These are phyloP conservation scores for Ophioninae sp. DNA, from an alignment of 2,888 invertebrate species.

Conservation along the genomic window DNA sequence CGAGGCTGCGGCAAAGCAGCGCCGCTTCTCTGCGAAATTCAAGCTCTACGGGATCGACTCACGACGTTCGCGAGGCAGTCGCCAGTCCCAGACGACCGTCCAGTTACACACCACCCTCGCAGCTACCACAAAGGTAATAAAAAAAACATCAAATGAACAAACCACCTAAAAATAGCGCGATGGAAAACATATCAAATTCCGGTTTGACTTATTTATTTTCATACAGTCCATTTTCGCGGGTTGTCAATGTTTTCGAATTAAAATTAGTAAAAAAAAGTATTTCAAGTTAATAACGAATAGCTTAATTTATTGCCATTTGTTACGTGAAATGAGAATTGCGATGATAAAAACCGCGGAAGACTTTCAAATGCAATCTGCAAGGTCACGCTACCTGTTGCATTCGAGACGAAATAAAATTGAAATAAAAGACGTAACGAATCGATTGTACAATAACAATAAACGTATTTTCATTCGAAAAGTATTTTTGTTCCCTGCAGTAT, in stretches of 20 bases:
- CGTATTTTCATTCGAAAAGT: no score
- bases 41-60: slow-evolving; percentile 74
- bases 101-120: slow-evolving; percentile 77
- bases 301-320: background rate
- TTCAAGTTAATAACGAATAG: background rate
- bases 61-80: slow-evolving; percentile 74
- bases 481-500: no score
- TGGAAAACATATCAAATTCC: background rate
- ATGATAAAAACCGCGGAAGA: background rate
- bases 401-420: background rate
- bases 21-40: slow-evolving; percentile 72
- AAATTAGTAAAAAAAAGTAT: background rate
- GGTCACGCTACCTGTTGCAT: background rate
- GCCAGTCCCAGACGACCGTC: slow-evolving; percentile 76
- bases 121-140: slow-evolving; percentile 80
- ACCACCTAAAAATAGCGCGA: background rate
- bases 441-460: no score
- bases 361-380: background rate
- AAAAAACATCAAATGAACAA: background rate
- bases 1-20: slow-evolving; percentile 83
- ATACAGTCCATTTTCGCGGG: background rate
- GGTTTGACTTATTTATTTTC: background rate
- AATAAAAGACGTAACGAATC: background rate
- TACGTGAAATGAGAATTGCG: background rate
- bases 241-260: background rate